Evolutionary conservation across 2,888 invertebrate species (phyloP).

Genomic region (Limulus polyphemus): DNA sequence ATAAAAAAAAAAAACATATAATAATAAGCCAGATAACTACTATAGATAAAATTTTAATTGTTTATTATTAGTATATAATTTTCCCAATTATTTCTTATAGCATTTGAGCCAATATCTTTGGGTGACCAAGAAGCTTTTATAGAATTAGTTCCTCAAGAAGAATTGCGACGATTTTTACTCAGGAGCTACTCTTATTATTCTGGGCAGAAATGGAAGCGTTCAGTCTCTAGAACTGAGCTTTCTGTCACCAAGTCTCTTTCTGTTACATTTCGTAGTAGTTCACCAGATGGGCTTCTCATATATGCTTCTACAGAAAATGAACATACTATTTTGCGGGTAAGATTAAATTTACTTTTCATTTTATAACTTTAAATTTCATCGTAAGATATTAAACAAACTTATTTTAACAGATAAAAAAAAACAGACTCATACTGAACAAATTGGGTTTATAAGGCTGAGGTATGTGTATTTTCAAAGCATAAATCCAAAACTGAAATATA

Average conservation of each 20-base stretch:
- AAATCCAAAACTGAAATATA: no score
- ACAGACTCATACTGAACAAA: no score
- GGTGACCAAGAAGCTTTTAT: constrained; percentile 58
- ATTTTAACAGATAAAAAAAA: no score
- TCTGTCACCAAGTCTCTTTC: constrained; percentile 51
- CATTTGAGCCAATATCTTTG: constrained; percentile 67
- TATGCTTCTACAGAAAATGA: constrained; percentile 43
- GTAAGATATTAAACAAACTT: no score
- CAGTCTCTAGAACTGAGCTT: constrained; percentile 2
- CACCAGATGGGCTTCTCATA: constrained; percentile 64
- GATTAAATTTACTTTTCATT: no score
- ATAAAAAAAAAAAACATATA: no score
- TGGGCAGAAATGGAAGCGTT: constrained; percentile 43
- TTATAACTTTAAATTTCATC: no score
- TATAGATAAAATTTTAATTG: neutral
- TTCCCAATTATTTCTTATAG: constrained; percentile 32
- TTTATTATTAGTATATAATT: constrained; percentile 1
- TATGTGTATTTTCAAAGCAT: no score
- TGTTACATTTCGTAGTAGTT: constrained; percentile 65
- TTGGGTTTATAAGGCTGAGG: no score
- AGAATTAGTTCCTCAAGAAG: constrained; percentile 60
- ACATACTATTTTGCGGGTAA: no score
- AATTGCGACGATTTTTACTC: constrained; percentile 37
- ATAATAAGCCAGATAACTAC: neutral
- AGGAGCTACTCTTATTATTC: no score